Evolutionary conservation across 2,113 vertebrate species (phyloP).

Genomic region (Chascanopsetta lugubris): DNA sequence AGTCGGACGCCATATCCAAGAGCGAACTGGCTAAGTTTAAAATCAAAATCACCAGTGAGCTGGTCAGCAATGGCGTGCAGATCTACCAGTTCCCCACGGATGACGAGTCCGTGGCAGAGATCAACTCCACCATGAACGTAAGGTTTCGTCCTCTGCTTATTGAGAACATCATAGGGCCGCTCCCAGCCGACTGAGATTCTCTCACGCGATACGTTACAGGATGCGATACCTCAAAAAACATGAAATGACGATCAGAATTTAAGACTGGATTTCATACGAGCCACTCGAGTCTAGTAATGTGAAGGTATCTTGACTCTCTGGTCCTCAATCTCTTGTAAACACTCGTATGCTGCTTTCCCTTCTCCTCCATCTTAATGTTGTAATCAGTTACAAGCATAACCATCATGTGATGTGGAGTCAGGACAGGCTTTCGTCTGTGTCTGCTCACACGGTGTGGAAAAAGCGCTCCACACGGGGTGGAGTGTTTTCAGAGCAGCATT

Average conservation of each 20-base stretch:
- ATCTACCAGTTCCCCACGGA: slow-evolving; percentile 99
- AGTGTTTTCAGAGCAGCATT: slow-evolving; percentile 24
- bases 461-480: slow-evolving; percentile 25
- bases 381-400: neutral
- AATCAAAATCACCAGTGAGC: slow-evolving; percentile 98
- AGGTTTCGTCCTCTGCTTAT: slow-evolving; percentile 73
- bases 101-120: slow-evolving; percentile 95
- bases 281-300: too few relatives aligned
- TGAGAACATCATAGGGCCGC: too few relatives aligned
- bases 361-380: neutral
- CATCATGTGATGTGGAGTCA: slow-evolving; percentile 14
- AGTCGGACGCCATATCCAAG: slow-evolving; percentile 97
- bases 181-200: too few relatives aligned
- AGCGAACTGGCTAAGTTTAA: slow-evolving; percentile 98
- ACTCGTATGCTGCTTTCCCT: neutral
- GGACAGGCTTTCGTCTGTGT: slow-evolving; percentile 39
- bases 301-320: too few relatives aligned
- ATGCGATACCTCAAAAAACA: too few relatives aligned
- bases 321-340: neutral
- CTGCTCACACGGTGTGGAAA: slow-evolving; percentile 56
- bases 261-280: too few relatives aligned
- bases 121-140: slow-evolving; percentile 99
- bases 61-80: slow-evolving; percentile 97
- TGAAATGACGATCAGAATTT: too few relatives aligned
- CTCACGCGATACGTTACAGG: too few relatives aligned